A percentile compares a stretch with the other conserved stretches of the same genome.
Evolutionary conservation across 2,797 vertebrate species (phyloP).

Genomic region (Cirrhinus molitorella): DNA sequence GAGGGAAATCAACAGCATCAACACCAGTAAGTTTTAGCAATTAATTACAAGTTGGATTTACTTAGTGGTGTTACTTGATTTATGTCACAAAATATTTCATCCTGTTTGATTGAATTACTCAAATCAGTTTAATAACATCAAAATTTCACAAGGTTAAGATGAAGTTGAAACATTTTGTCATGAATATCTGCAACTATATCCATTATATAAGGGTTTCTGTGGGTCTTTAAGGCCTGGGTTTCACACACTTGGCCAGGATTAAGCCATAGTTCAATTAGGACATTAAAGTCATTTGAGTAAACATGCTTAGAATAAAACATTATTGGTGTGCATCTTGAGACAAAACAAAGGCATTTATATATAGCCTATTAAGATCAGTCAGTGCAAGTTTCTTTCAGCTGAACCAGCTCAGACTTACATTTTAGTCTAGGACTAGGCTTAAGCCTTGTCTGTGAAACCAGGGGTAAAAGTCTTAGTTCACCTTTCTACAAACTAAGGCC

Average conservation of each 20-base stretch:
- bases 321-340: no score
- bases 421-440: no score
- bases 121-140: neutral
- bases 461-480: neutral
- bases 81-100: neutral
- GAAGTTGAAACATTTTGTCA: neutral
- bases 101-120: neutral
- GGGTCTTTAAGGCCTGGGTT: no score
- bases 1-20: neutral
- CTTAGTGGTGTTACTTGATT: neutral
- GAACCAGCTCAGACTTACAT: no score
- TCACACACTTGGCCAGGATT: no score
- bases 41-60: neutral
- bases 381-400: no score
- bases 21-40: neutral
- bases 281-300: no score
- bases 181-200: neutral
- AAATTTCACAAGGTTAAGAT: neutral
- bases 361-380: no score
- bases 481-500: neutral
- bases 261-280: no score
- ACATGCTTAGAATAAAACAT: no score
- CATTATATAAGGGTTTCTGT: neutral
- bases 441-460: no score
- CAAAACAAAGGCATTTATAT: no score